Evolutionary conservation across 1,140 invertebrate species (phyloP).

Genomic region (Drosophila seguyi): DNA sequence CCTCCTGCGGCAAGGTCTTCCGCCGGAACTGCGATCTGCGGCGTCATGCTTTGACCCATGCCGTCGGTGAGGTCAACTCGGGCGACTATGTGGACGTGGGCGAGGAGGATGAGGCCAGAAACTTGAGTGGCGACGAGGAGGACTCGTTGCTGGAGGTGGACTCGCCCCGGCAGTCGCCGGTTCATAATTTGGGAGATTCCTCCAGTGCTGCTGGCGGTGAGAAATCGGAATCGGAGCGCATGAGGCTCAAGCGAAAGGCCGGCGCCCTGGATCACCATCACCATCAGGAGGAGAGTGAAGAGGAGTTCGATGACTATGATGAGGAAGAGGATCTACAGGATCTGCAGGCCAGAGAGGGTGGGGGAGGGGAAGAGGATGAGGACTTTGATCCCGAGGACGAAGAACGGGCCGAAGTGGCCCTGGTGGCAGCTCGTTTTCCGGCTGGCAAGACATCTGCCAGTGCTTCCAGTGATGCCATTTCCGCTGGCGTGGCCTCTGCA

Average conservation of each 20-base stretch:
- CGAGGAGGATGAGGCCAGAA: slow-evolving; percentile 87
- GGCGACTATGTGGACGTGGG: slow-evolving; percentile 88
- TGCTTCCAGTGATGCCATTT: neutral
- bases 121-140: slow-evolving; percentile 86
- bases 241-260: slow-evolving; percentile 70
- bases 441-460: slow-evolving; percentile 21
- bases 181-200: slow-evolving; percentile 86
- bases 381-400: slow-evolving; percentile 69
- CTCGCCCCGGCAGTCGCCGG: slow-evolving; percentile 87
- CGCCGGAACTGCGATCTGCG: slow-evolving; percentile 93
- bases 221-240: slow-evolving; percentile 59
- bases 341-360: slow-evolving; percentile 28
- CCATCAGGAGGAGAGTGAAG: slow-evolving; percentile 71
- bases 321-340: slow-evolving; percentile 77
- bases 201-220: slow-evolving; percentile 70
- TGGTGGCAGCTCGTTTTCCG: slow-evolving; percentile 59
- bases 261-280: slow-evolving; percentile 63
- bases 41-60: slow-evolving; percentile 93
- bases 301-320: slow-evolving; percentile 78
- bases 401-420: slow-evolving; percentile 62
- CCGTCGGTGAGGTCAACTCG: slow-evolving; percentile 92
- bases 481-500: neutral
- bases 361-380: slow-evolving; percentile 55
- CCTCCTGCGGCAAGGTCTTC: slow-evolving; percentile 95
- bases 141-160: slow-evolving; percentile 87